Evolutionary conservation across 2,888 invertebrate species (phyloP).

Genomic region (Maniola hyperantus): DNA sequence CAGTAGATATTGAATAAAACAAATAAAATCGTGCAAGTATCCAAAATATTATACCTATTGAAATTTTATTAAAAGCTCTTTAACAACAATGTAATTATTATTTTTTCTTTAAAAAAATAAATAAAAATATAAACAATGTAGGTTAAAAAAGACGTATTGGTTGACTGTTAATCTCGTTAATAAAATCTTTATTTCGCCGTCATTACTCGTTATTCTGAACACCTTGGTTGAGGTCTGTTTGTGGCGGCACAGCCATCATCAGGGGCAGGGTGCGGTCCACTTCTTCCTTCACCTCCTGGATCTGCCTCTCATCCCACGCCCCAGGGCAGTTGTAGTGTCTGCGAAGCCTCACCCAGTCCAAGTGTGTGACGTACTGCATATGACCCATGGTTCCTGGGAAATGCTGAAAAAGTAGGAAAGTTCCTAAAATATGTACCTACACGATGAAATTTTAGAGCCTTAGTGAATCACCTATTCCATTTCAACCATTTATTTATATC

Average conservation of each 20-base stretch:
- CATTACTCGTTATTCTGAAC: background rate
- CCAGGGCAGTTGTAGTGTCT: conserved; percentile 75
- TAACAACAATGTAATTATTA: too few relatives aligned
- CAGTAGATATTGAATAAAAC: too few relatives aligned
- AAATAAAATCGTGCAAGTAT: too few relatives aligned
- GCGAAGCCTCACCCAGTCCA: conserved; percentile 72
- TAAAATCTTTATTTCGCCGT: background rate
- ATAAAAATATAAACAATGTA: too few relatives aligned
- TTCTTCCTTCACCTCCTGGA: conserved; percentile 26
- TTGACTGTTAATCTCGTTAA: background rate
- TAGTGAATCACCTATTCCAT: too few relatives aligned
- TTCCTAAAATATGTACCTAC: background rate
- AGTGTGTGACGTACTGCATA: conserved; percentile 66
- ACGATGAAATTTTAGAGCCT: too few relatives aligned
- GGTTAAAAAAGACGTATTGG: too few relatives aligned
- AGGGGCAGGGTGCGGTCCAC: conserved; percentile 23
- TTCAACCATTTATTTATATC: too few relatives aligned
- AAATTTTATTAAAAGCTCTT: too few relatives aligned
- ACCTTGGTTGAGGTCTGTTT: background rate
- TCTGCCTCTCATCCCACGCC: conserved; percentile 51
- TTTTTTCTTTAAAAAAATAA: too few relatives aligned
- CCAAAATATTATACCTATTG: too few relatives aligned
- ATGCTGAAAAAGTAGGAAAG: conserved; percentile 51
- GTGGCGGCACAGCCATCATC: background rate
- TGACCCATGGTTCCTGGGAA: conserved; percentile 73